phyloP scores from a whole-genome alignment of 2,113 vertebrate genomes.

The Notothenia rossii region DNA sequence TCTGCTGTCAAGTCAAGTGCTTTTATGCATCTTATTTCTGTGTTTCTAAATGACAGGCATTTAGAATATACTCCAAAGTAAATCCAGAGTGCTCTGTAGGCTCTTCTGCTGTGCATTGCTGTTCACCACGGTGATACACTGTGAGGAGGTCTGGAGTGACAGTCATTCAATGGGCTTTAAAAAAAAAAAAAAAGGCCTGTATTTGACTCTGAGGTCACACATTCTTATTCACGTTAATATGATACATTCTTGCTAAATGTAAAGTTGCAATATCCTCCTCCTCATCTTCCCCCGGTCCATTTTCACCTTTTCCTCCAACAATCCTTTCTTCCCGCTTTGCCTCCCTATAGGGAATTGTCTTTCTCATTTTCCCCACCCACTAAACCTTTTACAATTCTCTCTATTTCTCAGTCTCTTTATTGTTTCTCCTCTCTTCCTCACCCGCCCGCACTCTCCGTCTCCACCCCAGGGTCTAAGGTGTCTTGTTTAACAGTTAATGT shows the following conservation, averaged over 20 bases:
- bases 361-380: slow-evolving; percentile 1
- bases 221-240: background rate
- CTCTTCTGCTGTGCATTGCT: slow-evolving; percentile 18
- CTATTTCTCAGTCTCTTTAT: slow-evolving; percentile 17
- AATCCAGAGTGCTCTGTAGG: slow-evolving; percentile 42
- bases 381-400: slow-evolving; percentile 12
- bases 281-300: slow-evolving; percentile 8
- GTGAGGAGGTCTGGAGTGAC: background rate
- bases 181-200: background rate
- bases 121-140: background rate
- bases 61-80: slow-evolving; percentile 54
- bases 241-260: background rate
- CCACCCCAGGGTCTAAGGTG: slow-evolving; percentile 69
- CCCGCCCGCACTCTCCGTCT: slow-evolving; percentile 17
- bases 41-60: slow-evolving; percentile 57
- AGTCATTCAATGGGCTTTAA: background rate
- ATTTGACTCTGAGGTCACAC: background rate
- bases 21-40: slow-evolving; percentile 45
- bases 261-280: background rate
- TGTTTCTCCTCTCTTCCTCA: slow-evolving; percentile 31
- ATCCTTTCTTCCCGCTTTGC: background rate
- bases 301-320: slow-evolving; percentile 28
- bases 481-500: slow-evolving; percentile 81
- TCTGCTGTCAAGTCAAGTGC: slow-evolving; percentile 66
- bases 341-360: slow-evolving; percentile 5